Evolutionary conservation across 2,113 vertebrate species (phyloP).

Genomic region (Drymodes brunneopygia): DNA sequence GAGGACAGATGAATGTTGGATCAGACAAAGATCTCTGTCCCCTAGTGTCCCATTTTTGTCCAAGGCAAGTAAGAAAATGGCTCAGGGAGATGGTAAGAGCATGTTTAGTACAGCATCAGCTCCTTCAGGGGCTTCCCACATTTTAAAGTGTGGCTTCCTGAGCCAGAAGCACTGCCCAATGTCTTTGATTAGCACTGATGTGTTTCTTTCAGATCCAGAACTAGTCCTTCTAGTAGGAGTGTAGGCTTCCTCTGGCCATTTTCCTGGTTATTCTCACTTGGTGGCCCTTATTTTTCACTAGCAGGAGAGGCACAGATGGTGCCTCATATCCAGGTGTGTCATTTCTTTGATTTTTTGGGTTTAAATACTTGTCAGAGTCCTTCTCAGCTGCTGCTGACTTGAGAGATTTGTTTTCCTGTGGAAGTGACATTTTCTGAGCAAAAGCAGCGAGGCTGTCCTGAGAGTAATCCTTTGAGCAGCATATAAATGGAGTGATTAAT

Average conservation of each 20-base stretch:
- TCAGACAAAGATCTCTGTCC: background rate
- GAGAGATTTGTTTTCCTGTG: constrained; percentile 12
- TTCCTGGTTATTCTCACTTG: background rate
- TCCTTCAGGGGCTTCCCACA: background rate
- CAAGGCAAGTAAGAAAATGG: background rate
- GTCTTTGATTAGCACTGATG: background rate
- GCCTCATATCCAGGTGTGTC: background rate
- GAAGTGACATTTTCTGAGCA: constrained; percentile 2
- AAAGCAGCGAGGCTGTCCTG: background rate
- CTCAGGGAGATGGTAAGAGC: accelerated
- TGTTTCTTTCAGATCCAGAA: background rate
- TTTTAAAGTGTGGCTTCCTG: background rate
- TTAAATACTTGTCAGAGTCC: background rate
- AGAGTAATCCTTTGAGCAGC: constrained; percentile 5
- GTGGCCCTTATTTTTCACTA: background rate
- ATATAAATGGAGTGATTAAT: constrained; percentile 41
- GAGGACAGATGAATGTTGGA: accelerated
- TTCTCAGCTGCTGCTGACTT: background rate
- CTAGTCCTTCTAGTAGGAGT: background rate
- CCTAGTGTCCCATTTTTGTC: background rate
- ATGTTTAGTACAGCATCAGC: accelerated
- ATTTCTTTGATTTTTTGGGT: background rate
- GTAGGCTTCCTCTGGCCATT: background rate
- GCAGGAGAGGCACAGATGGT: background rate
- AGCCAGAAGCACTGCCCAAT: background rate